These are phyloP conservation scores for Huso huso DNA, from an alignment of 2,797 vertebrate species.

Conservation along the genomic window DNA sequence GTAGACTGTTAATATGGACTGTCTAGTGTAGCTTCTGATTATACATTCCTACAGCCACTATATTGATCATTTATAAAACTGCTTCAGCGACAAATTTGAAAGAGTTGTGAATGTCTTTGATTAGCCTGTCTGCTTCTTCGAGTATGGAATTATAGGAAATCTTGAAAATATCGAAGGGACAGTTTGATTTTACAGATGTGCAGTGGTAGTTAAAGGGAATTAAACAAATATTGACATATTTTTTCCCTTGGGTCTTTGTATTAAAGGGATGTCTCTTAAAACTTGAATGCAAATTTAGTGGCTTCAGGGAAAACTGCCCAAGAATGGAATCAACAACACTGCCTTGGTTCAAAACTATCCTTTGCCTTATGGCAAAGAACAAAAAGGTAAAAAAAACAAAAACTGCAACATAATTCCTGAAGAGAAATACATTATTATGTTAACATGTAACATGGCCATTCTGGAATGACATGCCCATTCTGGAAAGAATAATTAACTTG, in stretches of 20 bases:
- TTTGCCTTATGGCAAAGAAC: no score
- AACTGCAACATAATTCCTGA: no score
- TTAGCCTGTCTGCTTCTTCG: constrained; percentile 13
- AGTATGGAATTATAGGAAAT: constrained; percentile 9
- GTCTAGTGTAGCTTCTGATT: constrained; percentile 4
- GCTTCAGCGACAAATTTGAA: constrained; percentile 7
- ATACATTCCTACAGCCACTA: constrained; percentile 1
- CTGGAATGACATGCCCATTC: no score
- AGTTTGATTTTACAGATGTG: constrained; percentile 13
- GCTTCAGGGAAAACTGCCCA: neutral
- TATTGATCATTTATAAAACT: constrained; percentile 14
- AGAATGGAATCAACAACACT: neutral
- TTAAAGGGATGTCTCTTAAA: neutral
- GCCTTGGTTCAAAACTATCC: no score
- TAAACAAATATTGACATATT: constrained; percentile 5
- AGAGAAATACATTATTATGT: no score
- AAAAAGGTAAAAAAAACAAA: no score
- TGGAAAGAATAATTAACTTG: no score
- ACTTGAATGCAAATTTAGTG: constrained; percentile 2
- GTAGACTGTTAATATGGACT: constrained; percentile 1
- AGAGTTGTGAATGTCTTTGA: constrained; percentile 11
- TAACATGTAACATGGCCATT: no score
- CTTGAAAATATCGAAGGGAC: neutral
- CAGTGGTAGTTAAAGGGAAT: constrained; percentile 7
- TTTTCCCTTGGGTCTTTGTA: constrained; percentile 9